Evolutionary conservation across 2,888 invertebrate genomes (phyloP), one percentile per base, ranked within the genome.

Genomic region (Yponomeuta plumbellus): DNA sequence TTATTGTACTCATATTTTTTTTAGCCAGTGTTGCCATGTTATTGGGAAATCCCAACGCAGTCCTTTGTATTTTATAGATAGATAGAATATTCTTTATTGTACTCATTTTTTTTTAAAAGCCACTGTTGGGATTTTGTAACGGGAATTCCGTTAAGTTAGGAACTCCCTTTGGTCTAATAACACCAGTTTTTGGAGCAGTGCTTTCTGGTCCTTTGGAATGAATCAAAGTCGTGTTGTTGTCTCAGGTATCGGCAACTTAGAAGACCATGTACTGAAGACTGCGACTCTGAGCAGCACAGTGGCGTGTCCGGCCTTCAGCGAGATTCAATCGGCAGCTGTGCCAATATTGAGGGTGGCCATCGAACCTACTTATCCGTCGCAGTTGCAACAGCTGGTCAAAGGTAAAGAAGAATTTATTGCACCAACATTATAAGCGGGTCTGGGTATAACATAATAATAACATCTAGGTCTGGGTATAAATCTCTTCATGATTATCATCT

Each of bases 281-380:
- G 98, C 97, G 0, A 99, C 99, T 0, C 81, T 99, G 22, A 96
- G 97, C 64, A 95, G 93, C 69, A 95, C 94, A 0, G 79, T 96
- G 66, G 94, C 94, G 58, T 98, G 97, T 81, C 97, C 98, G 0
- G 94, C 98, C 0, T 97, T 99, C 77, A 95, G 96, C 64, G 98
- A 98, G 78, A 88, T 97, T 68, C 94, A 93, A 59, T 92, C 93
- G 8, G 93, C 94, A 67, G 94, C 95, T 0, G 94, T 96, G 3
- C 99, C 99, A 0, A 98, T 99, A 69, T 92, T 99, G 1, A 93
- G 98, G 69, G 99, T 99, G 1, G 98, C 99, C 0, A 92, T 99
- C 11, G 98, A 99, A 83, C 97, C 99, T 0, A 93, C 93, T 0
- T 94, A 95, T 80, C 94, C 96, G 0, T 92, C 93, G 66, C 97